These are phyloP conservation scores for Cisticola juncidis DNA, from an alignment of 2,113 vertebrate species.

Conservation along the genomic window DNA sequence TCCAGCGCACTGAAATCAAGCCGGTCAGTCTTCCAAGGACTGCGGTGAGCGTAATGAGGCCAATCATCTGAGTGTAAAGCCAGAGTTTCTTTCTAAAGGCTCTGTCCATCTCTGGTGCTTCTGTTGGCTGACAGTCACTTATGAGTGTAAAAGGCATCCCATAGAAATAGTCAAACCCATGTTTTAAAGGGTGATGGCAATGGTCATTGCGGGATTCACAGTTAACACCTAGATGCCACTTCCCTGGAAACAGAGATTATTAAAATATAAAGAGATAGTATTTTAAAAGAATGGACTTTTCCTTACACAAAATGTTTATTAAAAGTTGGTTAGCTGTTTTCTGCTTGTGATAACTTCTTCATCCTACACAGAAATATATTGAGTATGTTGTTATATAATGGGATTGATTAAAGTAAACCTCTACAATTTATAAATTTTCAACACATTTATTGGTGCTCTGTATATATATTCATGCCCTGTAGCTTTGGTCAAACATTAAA, in stretches of 20 bases:
- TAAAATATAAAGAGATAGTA: not conserved
- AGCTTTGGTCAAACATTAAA: not conserved
- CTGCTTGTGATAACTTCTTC: not conserved
- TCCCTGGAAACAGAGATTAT: constrained; percentile 75
- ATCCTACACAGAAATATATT: not conserved
- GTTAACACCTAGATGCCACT: constrained; percentile 92
- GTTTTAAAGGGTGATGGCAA: constrained; percentile 90
- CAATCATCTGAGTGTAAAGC: constrained; percentile 42
- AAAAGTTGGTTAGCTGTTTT: not conserved
- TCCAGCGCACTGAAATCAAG: constrained; percentile 60
- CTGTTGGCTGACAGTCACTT: constrained; percentile 78
- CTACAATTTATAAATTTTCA: not conserved
- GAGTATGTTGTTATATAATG: not conserved
- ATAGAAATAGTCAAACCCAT: constrained; percentile 89
- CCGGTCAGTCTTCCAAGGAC: constrained; percentile 28
- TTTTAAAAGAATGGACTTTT: not conserved
- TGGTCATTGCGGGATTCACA: constrained; percentile 80
- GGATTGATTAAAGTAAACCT: not conserved
- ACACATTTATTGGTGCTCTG: not conserved
- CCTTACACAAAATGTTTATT: not conserved
- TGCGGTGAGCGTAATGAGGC: constrained; percentile 69
- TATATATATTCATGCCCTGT: not conserved
- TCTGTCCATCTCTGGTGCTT: constrained; percentile 59
- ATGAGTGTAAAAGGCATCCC: constrained; percentile 84
- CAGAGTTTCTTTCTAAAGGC: constrained; percentile 58